Conservation (phyloP, 2,113 vertebrate genomes). For the Rattus rattus region DNA sequence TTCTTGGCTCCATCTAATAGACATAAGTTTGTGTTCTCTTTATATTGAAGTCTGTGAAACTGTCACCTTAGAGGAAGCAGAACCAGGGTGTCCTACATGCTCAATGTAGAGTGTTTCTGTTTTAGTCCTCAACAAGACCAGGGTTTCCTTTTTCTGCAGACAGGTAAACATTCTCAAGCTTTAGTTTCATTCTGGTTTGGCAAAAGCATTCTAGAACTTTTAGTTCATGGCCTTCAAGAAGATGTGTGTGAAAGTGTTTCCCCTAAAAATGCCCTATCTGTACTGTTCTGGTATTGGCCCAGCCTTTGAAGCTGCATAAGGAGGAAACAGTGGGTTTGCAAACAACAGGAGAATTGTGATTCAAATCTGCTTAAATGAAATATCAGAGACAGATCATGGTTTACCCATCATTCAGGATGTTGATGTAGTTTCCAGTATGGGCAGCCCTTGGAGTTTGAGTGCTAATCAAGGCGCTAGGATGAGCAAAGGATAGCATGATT, state of each 20-base stretch:
- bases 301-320: neutral
- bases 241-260: neutral
- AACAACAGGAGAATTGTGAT: neutral
- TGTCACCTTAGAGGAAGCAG: neutral
- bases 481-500: neutral
- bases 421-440: neutral
- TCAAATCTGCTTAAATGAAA: neutral
- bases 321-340: neutral
- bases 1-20: neutral
- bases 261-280: neutral
- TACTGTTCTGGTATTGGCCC: neutral
- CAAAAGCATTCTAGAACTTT: neutral
- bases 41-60: neutral
- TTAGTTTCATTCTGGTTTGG: neutral
- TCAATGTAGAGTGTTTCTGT: neutral
- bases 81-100: neutral
- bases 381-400: neutral
- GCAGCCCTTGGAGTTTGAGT: neutral
- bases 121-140: neutral
- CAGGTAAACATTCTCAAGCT: neutral
- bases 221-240: neutral
- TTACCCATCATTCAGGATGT: neutral
- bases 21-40: neutral
- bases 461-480: neutral
- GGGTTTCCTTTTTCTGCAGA: conserved; percentile 20